Base-by-base conservation (phyloP, 2,113 vertebrate genomes). In the Phrynosoma blainvillii region DNA sequence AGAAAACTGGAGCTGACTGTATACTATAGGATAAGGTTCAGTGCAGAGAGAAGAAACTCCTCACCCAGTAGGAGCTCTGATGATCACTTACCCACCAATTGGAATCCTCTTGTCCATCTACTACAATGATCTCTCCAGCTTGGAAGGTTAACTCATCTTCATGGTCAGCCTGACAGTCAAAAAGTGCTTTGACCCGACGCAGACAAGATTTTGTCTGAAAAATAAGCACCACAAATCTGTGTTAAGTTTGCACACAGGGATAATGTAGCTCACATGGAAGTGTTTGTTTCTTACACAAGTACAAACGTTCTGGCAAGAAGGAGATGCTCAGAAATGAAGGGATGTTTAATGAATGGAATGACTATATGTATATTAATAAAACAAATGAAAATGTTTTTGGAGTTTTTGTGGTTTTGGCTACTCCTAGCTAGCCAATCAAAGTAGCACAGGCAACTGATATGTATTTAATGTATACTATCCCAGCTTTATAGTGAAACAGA, bases 71-170 rank as follows among this genome's bases (percentile, higher is more conserved):
- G 0, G 82, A 78, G 0, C 70, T 89, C 23, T 40, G 73, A 65
- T 21, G 12, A 30, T 13, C 85, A 96, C 96, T 91, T 91, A 97
- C 96, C 97, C 96, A 97, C 96, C 97, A 97, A 82, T 95, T 95
- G 70, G 92, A 82, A 83, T 97, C 96, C 75, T 97, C 96, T 85
- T 96, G 94, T 78, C 90, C 96, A 70, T 93, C 89, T 42, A 97
- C 95, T 66, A 96, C 93, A 25, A 96, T 95, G 40, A 96, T 92
- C 77, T 97, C 95, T 14, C 96, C 96, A 62, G 92, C 91, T 3
- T 1, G 75, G 91, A 97, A 97, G 8, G 94, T 96, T 84, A 97
- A 94, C 90, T 97, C 97, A 76, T 97, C 97, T 25, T 95, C 95
- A 73, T 91, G 87, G 90, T 97, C 97, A 18, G 96, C 97, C 16